Evolutionary conservation across 1,140 invertebrate genomes (phyloP), one percentile per base, ranked within the genome.

Genomic region (Sarcophaga bullata): DNA sequence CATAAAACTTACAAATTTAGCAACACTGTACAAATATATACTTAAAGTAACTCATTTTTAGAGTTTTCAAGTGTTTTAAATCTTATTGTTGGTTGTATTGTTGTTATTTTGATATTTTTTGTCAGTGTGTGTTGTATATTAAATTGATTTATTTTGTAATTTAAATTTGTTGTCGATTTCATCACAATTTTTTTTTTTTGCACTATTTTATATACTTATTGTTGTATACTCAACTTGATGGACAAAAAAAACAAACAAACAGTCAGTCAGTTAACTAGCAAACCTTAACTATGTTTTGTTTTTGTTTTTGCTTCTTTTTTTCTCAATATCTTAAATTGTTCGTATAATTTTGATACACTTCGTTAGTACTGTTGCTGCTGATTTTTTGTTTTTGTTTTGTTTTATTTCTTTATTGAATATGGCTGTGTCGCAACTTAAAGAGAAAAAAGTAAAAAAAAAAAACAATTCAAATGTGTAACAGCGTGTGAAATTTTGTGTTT

Each of bases 401-500:
- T 75, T 48, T 17, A 15, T 49, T 76, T 47, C 17, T 76, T 48
- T 76, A 48, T 48, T 76, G 73, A 15, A 48, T 48, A n/a, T 13
- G n/a, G 0, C 7, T 19, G n/a, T 68, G 62, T 68, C 62, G 62
- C 62, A 68, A 68, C 25, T 37, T 37, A 37, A 37, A 37, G 25
- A 37, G 25, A 37, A 37, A 37, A n/a, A 37, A 37, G 25, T 2
- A 37, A 37, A 37, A 37, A 37, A 37, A 9, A 52, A 10, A 7
- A 78, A 78, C 75, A 78, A 78, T 19, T 78, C 75, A 78, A 78
- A 78, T 78, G 75, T 78, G 75, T 78, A 78, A 78, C 75, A 78
- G 75, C 75, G 75, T 78, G 75, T 78, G 75, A 78, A 78, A 78
- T 78, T 68, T 68, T 19, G n/a, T 68, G 19, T 68, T 68, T 68